phyloP scores from a whole-genome alignment of 1,140 invertebrate species.

The Drosophila persimilis region DNA sequence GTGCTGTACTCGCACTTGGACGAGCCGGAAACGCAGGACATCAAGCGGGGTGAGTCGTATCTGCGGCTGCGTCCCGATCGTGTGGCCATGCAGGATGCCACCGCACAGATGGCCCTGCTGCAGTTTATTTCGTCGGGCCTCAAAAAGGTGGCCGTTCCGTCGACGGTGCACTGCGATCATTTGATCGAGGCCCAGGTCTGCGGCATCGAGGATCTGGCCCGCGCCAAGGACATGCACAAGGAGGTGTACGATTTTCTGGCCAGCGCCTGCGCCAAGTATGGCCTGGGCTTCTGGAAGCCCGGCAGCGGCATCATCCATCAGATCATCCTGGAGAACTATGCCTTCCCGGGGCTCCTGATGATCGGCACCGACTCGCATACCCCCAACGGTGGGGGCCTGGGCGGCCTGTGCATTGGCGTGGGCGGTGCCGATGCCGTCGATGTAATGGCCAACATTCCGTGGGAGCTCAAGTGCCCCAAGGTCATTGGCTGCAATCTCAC shows the following conservation, averaged over 20 bases:
- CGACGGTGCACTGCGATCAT: constrained; percentile 99
- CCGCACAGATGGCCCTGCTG: constrained; percentile 99
- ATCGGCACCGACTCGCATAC: constrained; percentile 99
- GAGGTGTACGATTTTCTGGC: constrained; percentile 99
- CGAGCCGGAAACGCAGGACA: constrained; percentile 92
- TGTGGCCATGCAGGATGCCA: constrained; percentile 99
- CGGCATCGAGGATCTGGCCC: constrained; percentile 93
- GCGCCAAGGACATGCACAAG: constrained; percentile 96
- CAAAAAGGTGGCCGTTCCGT: constrained; percentile 96
- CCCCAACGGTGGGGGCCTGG: constrained; percentile 98
- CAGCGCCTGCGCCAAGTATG: constrained; percentile 97
- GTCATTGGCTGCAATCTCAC: constrained; percentile 99
- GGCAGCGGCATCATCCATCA: constrained; percentile 99
- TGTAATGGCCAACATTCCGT: constrained; percentile 99
- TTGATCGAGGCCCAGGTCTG: constrained; percentile 98
- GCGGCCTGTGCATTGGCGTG: constrained; percentile 99
- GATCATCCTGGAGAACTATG: constrained; percentile 99
- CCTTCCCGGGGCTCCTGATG: constrained; percentile 98
- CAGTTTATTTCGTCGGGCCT: constrained; percentile 99
- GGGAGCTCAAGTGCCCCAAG: constrained; percentile 99
- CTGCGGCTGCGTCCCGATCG: constrained; percentile 96
- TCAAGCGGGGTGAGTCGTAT: constrained; percentile 95
- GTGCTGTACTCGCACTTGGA: constrained; percentile 99
- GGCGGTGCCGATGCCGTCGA: constrained; percentile 99
- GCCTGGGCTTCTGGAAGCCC: constrained; percentile 99